Base-by-base conservation (phyloP, 1,140 invertebrate genomes). In the Homalodisca vitripennis region DNA sequence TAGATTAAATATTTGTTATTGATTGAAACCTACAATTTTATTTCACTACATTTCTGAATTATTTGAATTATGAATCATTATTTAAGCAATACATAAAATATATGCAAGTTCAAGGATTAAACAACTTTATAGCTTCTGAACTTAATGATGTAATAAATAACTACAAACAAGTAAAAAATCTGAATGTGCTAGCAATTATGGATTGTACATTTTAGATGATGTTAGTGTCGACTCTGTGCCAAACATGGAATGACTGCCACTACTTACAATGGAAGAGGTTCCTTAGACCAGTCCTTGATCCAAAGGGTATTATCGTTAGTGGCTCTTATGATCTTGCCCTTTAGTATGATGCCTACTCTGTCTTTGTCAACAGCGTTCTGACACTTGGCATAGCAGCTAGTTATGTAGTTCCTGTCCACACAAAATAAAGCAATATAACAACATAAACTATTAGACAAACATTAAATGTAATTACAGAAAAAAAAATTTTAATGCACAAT, bases 261-360 rank as follows among this genome's bases (percentile, higher is more conserved):
- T 20, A 71, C 73, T 72, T 73, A 77, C 76, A 73, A 62, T 31
- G 95, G 95, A 70, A 98, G 84, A 24, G 94, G 92, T 79, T 98
- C 95, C 71, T 87, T 88, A 71, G 90, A 88, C 96, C 96, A 98
- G 82, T 98, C 92, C 75, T 93, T 93, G 0, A 90, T 88, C 86
- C 88, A 92, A 20, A 97, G 83, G 70, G 91, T 90, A 67, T 91
- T 91, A 73, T 90, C 88, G 74, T 89, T 90, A n/a, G 92, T 92
- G 0, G 94, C 92, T 55, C 88, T 86, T 24, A 93, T 96, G 68
- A 98, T 90, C 80, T 96, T 94, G 41, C 93, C 93, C 79, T 97
- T 97, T 31, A 98, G 81, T 73, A 95, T 92, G 69, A 94, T 93
- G 78, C 97, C 93, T 66, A 98, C 93, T 78, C 94, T 89, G 84